Percentiles rank a stretch among this genome's conserved stretches.
Conservation (phyloP, 2,113 vertebrate genomes). For the Poeciliopsis occidentalis region DNA sequence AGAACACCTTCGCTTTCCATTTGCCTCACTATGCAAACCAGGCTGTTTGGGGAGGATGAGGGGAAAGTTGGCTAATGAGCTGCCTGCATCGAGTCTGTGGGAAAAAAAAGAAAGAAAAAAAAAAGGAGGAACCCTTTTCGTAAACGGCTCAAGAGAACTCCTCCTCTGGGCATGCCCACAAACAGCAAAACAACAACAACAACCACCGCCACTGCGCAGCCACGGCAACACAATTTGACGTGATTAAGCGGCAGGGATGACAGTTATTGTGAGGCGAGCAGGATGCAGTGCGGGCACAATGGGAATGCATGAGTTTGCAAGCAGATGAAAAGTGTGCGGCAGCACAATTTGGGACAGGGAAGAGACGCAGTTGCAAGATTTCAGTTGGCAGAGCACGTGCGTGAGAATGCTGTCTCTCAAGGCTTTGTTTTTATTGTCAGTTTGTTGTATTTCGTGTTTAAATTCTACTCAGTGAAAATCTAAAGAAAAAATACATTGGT, state of each 20-base stretch:
- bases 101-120: constrained; percentile 6
- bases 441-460: background rate
- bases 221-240: constrained; percentile 67
- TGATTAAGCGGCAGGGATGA: constrained; percentile 69
- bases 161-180: constrained; percentile 93
- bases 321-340: constrained; percentile 37
- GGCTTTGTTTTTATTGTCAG: background rate
- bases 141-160: constrained; percentile 84
- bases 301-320: constrained; percentile 26
- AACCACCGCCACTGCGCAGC: constrained; percentile 66
- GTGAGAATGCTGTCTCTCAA: constrained; percentile 31
- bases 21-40: constrained; percentile 94
- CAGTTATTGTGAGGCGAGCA: constrained; percentile 54
- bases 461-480: background rate
- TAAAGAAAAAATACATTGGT: background rate
- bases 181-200: constrained; percentile 75
- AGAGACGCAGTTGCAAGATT: constrained; percentile 43
- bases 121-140: constrained; percentile 85
- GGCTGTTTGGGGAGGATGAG: constrained; percentile 86
- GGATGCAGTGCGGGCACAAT: constrained; percentile 65
- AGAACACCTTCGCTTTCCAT: constrained; percentile 90
- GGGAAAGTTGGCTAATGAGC: constrained; percentile 91
- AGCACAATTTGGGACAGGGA: constrained; percentile 16
- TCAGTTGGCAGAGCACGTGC: constrained; percentile 39
- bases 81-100: constrained; percentile 86